Base-by-base conservation (phyloP, 2,113 vertebrate species). In the Heloderma charlesbogerti region DNA sequence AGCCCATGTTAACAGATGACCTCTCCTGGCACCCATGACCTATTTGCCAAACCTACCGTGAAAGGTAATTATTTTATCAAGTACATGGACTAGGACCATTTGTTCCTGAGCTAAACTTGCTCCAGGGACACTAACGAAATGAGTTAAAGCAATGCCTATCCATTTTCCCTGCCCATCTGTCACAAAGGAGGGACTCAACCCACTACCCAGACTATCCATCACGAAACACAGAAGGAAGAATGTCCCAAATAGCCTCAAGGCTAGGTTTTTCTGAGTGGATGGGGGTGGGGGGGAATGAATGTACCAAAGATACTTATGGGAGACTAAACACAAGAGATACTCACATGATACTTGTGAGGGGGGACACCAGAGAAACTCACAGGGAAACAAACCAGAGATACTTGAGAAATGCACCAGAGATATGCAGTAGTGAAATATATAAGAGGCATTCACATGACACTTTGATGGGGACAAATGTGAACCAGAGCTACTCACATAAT, bases 401-500 rank as follows among this genome's bases (percentile, higher is more conserved):
- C 51, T 77, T 54, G 6, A 54, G 34, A 54, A 74, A 34, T 0
- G 18, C 63, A n/a, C 54, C 75, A 0, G 29, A 66, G 87, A n/a
- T 4, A 60, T 16, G n/a, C 60, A 69, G 63, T 51, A 43, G 12
- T 13, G 74, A 83, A 2, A 72, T 81, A 72, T 29, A n/a, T 12
- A 15, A 79, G 54, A 54, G 8, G 66, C 45, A 22, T 63, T 63
- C 86, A 91, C 67, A n/a, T 51, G 51, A 86, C 84, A 90, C 29
- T 18, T 45, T 5, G 60, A 86, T 57, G 48, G 72, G 63, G 45
- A 86, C 63, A 90, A 79, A 15, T 4, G 60, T 79, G 29, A 71
- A 48, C 86, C 0, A 66, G 86, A 54, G 88, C 6, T 40, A 90
- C 89, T 90, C 88, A 85, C 86, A 87, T 40, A 86, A 43, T 71